phyloP scores from a whole-genome alignment of 2,888 invertebrate genomes.

The Nasonia oneida region DNA sequence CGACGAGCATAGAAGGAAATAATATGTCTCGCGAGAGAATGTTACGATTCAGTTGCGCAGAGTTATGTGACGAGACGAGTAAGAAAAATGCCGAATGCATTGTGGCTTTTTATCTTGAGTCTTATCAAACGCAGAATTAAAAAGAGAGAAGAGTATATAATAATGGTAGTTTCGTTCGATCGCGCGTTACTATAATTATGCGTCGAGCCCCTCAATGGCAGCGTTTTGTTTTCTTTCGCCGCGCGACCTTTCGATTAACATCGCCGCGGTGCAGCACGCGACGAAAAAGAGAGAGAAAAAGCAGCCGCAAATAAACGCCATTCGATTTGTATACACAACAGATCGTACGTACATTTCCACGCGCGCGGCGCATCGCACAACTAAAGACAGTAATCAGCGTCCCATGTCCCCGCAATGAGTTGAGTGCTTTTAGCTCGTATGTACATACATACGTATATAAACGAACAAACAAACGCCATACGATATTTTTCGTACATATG shows the following conservation, averaged over 20 bases:
- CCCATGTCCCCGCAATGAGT: neutral
- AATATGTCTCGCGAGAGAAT: neutral
- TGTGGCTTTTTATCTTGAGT: too few species aligned
- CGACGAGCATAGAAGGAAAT: neutral
- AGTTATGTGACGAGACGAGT: neutral
- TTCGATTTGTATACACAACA: neutral
- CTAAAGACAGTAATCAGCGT: neutral
- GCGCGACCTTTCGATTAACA: neutral
- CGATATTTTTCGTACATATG: neutral
- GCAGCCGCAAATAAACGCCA: neutral
- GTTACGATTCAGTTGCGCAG: neutral
- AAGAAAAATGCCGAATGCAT: too few species aligned
- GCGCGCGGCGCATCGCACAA: neutral
- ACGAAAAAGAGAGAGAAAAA: neutral
- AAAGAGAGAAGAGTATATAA: neutral
- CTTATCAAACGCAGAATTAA: neutral
- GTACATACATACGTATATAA: neutral
- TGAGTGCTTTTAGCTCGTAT: neutral
- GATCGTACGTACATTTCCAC: neutral
- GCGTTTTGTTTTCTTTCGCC: constrained; percentile 1
- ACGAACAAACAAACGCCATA: neutral
- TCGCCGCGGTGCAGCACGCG: neutral
- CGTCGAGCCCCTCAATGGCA: neutral
- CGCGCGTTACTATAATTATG: neutral
- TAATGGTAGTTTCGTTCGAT: neutral